phyloP scores from a whole-genome alignment of 1,140 invertebrate species.

The Heterodera schachtii region DNA sequence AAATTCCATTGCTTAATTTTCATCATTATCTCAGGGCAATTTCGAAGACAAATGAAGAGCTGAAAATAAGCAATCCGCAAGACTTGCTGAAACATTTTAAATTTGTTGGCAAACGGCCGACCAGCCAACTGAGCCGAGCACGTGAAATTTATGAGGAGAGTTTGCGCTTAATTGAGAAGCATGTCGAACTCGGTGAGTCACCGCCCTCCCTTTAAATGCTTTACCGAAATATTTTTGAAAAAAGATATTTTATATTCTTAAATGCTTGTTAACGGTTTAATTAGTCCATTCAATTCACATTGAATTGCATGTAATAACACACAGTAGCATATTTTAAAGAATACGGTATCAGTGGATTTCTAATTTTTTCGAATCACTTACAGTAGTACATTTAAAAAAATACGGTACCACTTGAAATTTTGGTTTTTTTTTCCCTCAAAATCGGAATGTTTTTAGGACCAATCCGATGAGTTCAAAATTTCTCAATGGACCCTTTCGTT shows the following conservation, averaged over 20 bases:
- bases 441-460: no score
- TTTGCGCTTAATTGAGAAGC: constrained; percentile 61
- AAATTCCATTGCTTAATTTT: neutral
- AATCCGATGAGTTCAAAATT: no score
- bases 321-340: no score
- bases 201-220: neutral
- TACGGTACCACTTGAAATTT: no score
- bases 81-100: constrained; percentile 60
- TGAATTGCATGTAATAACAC: no score
- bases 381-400: no score
- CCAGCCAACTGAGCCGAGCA: constrained; percentile 56
- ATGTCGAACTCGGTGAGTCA: constrained; percentile 54
- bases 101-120: constrained; percentile 58
- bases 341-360: no score
- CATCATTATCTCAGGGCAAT: constrained; percentile 54
- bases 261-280: no score
- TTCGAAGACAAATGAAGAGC: constrained; percentile 48
- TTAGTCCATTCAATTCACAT: no score
- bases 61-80: constrained; percentile 43
- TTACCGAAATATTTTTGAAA: neutral
- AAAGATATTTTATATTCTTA: no score
- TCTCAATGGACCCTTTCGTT: neutral
- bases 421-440: no score
- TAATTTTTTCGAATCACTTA: no score
- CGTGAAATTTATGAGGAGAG: constrained; percentile 64